These are phyloP conservation scores for Dioctria linearis DNA, from an alignment of 2,888 invertebrate species.

Conservation along the genomic window DNA sequence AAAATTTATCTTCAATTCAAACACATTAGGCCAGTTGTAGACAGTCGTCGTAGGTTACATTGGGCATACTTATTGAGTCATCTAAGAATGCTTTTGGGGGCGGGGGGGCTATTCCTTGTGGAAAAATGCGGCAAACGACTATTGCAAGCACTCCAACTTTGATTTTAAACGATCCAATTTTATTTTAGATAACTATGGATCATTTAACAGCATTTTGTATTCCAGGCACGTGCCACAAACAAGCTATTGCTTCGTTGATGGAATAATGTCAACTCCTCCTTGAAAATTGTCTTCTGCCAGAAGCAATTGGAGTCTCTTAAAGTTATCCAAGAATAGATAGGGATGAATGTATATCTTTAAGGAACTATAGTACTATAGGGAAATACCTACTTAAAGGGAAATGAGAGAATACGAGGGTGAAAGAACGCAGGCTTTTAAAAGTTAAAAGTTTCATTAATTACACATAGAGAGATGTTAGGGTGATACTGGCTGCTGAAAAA, in stretches of 20 bases:
- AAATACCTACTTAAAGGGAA: too few species aligned
- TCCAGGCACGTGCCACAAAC: slow-evolving; percentile 49
- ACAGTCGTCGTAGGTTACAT: neutral
- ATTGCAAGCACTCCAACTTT: slow-evolving; percentile 26
- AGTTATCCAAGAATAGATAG: neutral
- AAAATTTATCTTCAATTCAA: neutral
- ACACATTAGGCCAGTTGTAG: neutral
- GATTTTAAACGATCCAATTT: slow-evolving; percentile 50
- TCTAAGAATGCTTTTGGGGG: neutral
- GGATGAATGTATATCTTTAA: slow-evolving; percentile 10
- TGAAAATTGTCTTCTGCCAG: slow-evolving; percentile 29
- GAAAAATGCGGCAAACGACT: slow-evolving; percentile 18
- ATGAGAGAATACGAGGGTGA: neutral
- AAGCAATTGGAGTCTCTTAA: slow-evolving; percentile 15
- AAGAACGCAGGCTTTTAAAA: slow-evolving; percentile 17
- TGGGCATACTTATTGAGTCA: slow-evolving; percentile 38
- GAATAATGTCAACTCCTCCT: slow-evolving; percentile 46
- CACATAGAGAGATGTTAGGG: neutral
- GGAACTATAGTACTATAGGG: neutral
- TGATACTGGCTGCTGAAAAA: slow-evolving; percentile 24
- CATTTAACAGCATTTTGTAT: slow-evolving; percentile 28
- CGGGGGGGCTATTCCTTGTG: too few species aligned
- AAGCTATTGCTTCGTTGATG: slow-evolving; percentile 47
- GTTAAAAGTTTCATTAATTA: slow-evolving; percentile 40
- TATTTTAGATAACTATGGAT: slow-evolving; percentile 37